Percentiles rank a stretch among this genome's conserved stretches.
These are phyloP conservation scores for Zaprionus tsacasi DNA, from an alignment of 1,140 invertebrate genomes.

Conservation along the genomic window DNA sequence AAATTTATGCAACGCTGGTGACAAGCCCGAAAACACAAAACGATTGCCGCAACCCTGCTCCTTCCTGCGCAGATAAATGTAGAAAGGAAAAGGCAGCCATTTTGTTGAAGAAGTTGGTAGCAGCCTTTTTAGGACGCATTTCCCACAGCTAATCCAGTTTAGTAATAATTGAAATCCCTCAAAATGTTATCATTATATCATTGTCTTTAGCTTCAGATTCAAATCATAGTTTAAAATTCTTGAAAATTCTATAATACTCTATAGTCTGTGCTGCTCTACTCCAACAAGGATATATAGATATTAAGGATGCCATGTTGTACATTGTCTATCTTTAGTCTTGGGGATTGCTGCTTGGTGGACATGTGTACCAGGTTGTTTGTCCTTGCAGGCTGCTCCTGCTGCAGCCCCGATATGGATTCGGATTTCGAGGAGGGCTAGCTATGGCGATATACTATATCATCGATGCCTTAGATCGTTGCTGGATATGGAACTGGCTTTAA, in stretches of 20 bases:
- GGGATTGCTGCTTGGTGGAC: neutral
- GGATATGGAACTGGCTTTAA: slow-evolving; percentile 22
- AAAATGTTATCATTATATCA: neutral
- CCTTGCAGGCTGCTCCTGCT: neutral
- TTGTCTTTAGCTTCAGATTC: neutral
- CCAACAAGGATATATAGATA: too few relatives aligned
- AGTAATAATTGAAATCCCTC: neutral
- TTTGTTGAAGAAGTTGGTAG: neutral
- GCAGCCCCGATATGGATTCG: neutral
- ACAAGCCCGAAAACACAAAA: slow-evolving; percentile 79
- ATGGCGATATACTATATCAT: too few relatives aligned
- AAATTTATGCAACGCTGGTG: slow-evolving; percentile 73
- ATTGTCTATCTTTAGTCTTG: too few relatives aligned
- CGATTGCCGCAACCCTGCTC: slow-evolving; percentile 42
- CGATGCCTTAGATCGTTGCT: slow-evolving; percentile 74
- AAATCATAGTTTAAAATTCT: too few relatives aligned
- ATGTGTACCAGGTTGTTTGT: neutral
- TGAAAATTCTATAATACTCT: too few relatives aligned
- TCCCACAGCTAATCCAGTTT: neutral
- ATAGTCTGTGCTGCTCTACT: too few relatives aligned
- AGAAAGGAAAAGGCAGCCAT: neutral
- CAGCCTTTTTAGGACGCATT: neutral
- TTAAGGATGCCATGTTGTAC: too few relatives aligned
- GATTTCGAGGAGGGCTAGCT: too few relatives aligned
- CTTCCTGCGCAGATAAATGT: neutral